Base-by-base conservation (phyloP, 2,888 invertebrate species). In the Argyra leucocephala region DNA sequence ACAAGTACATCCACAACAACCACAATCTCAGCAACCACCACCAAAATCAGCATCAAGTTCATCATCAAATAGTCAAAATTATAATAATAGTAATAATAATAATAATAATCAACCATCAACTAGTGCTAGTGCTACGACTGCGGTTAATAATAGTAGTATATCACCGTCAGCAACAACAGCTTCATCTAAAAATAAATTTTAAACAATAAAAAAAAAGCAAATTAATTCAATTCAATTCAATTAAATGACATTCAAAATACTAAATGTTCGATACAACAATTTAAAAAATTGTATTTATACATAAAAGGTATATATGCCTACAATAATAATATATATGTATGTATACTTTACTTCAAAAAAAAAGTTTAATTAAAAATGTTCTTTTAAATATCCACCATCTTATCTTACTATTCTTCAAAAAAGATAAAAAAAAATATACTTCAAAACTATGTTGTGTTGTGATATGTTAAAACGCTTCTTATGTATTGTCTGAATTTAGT, bases 1-100 rank as follows among this genome's bases (percentile, higher is more conserved):
- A 71, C 74, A 75, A 70, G 70, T 69, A 71, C 74, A 75, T 69
- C 66, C 67, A 70, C 71, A 31, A 73, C 71, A 22, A 64, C 63
- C 57, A 72, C 74, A 59, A 73, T 74, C 22, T 72, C 73, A 65
- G 72, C 74, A 63, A 72, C 72, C 64, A 66, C 59, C 18, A 4
- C 59, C 22, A 59, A 22, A 73, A 64, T 73, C 76, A 62, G 74
- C 72, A 63, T 71, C 75, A 64, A 70, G 67, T 66, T 9, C 48
- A 48, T 48, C 48, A 48, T 12, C 12, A 5, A 12, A 9, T 12
- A 12, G 12, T 12, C 15, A 9, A 18, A 48, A 48, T 48, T 12
- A 15, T n/a, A 9, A 48, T 12, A 48, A 48, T 48, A 18, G 18
- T 48, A 48, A 48, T 48, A 48, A 37, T 37, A 37, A 15, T 37